Base-by-base conservation (phyloP, 2,888 invertebrate species). In the Pristionchus japonicus region DNA sequence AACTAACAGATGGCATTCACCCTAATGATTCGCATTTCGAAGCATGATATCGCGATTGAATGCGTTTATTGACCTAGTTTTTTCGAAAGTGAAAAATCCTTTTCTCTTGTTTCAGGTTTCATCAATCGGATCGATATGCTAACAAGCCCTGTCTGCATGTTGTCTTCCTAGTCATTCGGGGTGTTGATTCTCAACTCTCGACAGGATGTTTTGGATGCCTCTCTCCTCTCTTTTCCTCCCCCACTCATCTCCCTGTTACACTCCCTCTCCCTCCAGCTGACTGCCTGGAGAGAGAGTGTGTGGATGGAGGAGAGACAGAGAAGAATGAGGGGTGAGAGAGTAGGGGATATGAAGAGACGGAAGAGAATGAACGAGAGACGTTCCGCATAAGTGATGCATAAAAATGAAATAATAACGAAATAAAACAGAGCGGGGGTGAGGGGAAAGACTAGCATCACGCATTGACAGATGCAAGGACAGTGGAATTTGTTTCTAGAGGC, bases 181-280 rank as follows among this genome's bases (percentile, higher is more conserved):
- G 37, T 74, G 74, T 40, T 40, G 74, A 74, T 74, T 74, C 74
- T 74, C 74, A n/a, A 74, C 74, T 74, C 43, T 74, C 74, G 40
- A 40, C 23, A 74, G 34, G 31, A 70, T 74, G 74, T 74, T 74
- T 43, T 74, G 82, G 82, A 31, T 15, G 31, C 49, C 31, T 52
- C 77, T 23, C 37, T n/a, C n/a, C 74, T 40, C 23, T 40, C 40
- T 47, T 80, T 47, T 40, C 43, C 74, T 77, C 74, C 31, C 74
- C 47, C 77, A 23, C 47, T 43, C 77, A 40, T 43, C 77, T 47
- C 47, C 52, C 47, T 82, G 49, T 82, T 82, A 74, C 74, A 74
- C 74, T 11, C 43, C 40, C 74, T 74, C 74, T 40, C 70, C 31
- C 40, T 74, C 74, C 74, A 74, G 74, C 74, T 74, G 74, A 74